Evolutionary conservation across 1,140 invertebrate genomes (phyloP).

Genomic region (Hyposmocoma kahamanoa): DNA sequence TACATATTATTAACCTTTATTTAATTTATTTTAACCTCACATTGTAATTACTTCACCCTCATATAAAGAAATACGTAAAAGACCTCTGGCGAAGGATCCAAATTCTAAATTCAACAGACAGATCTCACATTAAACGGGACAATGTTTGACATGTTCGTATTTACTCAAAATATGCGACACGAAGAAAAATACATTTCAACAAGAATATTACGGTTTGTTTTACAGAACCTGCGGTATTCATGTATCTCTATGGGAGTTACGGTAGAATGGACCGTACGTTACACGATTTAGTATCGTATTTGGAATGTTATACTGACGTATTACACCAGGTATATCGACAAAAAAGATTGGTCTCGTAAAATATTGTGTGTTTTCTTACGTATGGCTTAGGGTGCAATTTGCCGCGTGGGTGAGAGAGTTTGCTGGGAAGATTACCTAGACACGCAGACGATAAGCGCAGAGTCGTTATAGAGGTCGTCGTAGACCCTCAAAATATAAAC

Average conservation of each 20-base stretch:
- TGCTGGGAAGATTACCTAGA: conserved; percentile 50
- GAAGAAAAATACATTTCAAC: conserved; percentile 7
- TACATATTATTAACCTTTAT: no score
- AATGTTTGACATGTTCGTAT: conserved; percentile 33
- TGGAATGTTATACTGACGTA: neutral
- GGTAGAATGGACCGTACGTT: neutral
- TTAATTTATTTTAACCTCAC: no score
- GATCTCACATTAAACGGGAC: conserved; percentile 29
- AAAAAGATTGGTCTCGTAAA: conserved; percentile 11
- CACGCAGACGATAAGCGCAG: conserved; percentile 53
- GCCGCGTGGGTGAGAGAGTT: conserved; percentile 15
- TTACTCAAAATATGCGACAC: conserved; percentile 13
- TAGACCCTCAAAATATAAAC: conserved; percentile 65
- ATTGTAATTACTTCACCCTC: no score
- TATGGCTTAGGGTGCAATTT: conserved; percentile 31
- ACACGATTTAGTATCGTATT: neutral
- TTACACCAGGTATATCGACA: conserved; percentile 17
- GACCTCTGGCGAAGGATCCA: conserved; percentile 11
- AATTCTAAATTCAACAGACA: conserved; percentile 28
- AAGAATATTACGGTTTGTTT: conserved; percentile 10
- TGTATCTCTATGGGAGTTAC: no score
- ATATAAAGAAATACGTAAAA: no score
- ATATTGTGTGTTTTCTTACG: conserved; percentile 20
- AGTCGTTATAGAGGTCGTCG: conserved; percentile 65
- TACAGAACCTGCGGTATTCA: neutral